Evolutionary conservation across 2,113 vertebrate species (phyloP), one percentile per base, ranked within the genome.

Genomic region (Girardinichthys multiradiatus): DNA sequence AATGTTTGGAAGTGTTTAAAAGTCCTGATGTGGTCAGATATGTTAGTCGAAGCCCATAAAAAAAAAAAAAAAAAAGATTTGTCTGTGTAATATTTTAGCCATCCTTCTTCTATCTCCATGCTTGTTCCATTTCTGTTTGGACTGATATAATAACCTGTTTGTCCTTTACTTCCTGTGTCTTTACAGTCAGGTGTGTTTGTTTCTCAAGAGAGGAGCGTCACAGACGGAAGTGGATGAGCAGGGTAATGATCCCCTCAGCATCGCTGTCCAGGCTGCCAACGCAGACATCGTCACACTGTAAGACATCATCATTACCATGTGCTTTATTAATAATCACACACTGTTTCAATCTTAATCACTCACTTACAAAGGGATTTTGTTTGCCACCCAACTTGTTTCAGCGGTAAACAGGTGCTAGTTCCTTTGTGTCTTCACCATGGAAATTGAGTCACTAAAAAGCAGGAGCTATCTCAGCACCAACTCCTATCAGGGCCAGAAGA

Each of bases 251-350:
- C 98, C 98, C 15, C 67, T 99, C 65, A 97, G 92, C 62, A 97
- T 99, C 51, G 98, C 98, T 28, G 95, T 99, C 61, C 96, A 98
- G 91, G 96, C 97, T 21, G 98, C 98, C 83, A 99, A 99, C 51
- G 98, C 98, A 3, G 98, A 99, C 82, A 99, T 99, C 60, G 98
- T 99, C 73, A 99, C 98, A 12, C 82, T 99, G 98, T 99, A 84
- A 95, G 96, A 93, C 4, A 45, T 4, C 37, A 26, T 8, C 30
- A 21, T 30, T 1, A 60, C 24, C 58, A 30, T 7, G 58, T 60
- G 14, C 28, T 7, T 15, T 30, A 59, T 29, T 26, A 19, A 21
- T 31, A 9, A 17, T 11, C 11, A 10, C 15, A 2, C 15, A 7
- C 59, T 19, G 15, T 31, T 61, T 30, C 19, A 10, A 8, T 31